Conservation (phyloP, 92 coral and sea anemone species). For the Palythoa grandis region DNA sequence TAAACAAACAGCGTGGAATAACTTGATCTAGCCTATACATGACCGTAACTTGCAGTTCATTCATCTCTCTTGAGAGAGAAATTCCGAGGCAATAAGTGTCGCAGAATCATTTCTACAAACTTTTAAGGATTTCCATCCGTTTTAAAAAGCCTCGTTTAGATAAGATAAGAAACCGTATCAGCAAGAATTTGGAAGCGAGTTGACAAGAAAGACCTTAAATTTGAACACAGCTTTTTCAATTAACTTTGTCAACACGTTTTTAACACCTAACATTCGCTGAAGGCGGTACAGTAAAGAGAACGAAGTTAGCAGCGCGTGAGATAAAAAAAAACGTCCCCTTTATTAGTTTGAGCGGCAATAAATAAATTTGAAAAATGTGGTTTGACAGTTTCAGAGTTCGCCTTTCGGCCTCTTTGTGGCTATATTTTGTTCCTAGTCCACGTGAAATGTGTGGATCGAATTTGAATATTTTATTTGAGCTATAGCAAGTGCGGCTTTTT, state of each 20-base stretch:
- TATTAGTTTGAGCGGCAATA: conserved; percentile 72
- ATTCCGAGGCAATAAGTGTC: background rate
- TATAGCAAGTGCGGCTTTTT: conserved; percentile 95
- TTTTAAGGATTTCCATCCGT: conserved; percentile 1
- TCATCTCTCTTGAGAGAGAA: background rate
- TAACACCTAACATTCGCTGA: conserved; percentile 64
- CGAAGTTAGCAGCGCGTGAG: conserved; percentile 76
- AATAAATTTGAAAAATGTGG: conserved; percentile 56
- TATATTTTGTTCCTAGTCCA: conserved; percentile 54
- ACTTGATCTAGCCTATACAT: background rate
- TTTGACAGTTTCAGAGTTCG: conserved; percentile 62
- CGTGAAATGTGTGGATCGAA: conserved; percentile 60
- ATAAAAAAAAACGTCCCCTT: conserved; percentile 51
- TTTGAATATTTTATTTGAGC: conserved; percentile 97
- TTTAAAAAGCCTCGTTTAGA: background rate
- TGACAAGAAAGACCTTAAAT: background rate
- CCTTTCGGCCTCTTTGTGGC: conserved; percentile 78
- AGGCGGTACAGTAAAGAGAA: conserved; percentile 78
- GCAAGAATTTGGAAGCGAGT: background rate
- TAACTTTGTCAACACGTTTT: conserved; percentile 75
- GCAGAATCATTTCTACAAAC: background rate
- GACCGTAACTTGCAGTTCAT: background rate
- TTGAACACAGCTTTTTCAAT: conserved; percentile 57
- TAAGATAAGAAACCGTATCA: background rate
- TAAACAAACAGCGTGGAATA: conserved; percentile 45